These are phyloP conservation scores for Gisinianus flammeolus DNA, from an alignment of 2,888 invertebrate genomes.

Conservation along the genomic window DNA sequence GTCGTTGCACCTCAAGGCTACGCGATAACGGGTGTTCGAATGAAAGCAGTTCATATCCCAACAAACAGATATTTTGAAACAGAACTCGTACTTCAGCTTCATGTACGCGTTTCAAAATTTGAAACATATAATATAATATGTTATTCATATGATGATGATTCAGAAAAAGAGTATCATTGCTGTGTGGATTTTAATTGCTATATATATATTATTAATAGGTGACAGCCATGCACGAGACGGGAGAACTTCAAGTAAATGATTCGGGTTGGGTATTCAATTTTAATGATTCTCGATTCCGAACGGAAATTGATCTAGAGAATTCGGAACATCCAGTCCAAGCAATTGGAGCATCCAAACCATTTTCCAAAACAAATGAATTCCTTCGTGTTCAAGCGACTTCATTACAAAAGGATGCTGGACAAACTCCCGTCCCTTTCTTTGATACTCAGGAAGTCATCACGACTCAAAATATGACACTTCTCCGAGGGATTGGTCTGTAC, in stretches of 20 bases:
- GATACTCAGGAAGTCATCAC: constrained; percentile 36
- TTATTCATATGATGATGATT: too few species aligned
- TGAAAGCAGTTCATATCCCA: constrained; percentile 29
- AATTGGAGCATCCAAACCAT: neutral
- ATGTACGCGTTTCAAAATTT: constrained; percentile 15
- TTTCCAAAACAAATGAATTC: constrained; percentile 26
- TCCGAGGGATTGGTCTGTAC: constrained; percentile 36
- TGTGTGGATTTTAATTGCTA: too few species aligned
- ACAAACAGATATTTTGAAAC: constrained; percentile 15
- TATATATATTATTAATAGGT: constrained; percentile 19
- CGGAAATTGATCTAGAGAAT: constrained; percentile 21
- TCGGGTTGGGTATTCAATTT: constrained; percentile 37
- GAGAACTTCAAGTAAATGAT: constrained; percentile 20
- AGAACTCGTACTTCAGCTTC: constrained; percentile 37
- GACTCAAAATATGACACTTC: constrained; percentile 5
- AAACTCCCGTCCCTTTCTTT: constrained; percentile 44
- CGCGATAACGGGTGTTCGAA: constrained; percentile 37
- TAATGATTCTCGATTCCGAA: constrained; percentile 22
- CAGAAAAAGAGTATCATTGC: too few species aligned
- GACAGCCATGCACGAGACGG: constrained; percentile 18
- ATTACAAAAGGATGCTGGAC: constrained; percentile 36
- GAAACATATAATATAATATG: neutral
- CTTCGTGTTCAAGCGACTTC: constrained; percentile 34
- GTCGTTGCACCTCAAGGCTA: constrained; percentile 29
- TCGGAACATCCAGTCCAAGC: constrained; percentile 12